A percentile compares a stretch with the other conserved stretches of the same genome.
Conservation (phyloP, 2,797 vertebrate genomes). For the Petrocephalus sullivani region DNA sequence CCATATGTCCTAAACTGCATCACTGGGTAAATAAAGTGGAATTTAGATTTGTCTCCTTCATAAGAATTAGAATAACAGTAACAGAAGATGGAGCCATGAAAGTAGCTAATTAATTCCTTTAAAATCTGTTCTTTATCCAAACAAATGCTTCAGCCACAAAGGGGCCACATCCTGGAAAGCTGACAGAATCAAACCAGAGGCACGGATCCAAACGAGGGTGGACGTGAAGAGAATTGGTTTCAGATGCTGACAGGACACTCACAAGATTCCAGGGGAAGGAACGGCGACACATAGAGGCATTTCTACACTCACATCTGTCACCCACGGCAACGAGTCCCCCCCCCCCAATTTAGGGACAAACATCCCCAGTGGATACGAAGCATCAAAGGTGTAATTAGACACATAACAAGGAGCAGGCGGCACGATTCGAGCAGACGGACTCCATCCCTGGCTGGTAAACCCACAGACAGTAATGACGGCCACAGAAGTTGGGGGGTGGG, state of each 20-base stretch:
- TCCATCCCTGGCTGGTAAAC: slow-evolving; percentile 27
- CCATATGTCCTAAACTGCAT: neutral
- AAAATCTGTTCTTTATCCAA: too few relatives aligned
- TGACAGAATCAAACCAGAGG: neutral
- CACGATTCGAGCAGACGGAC: slow-evolving; percentile 58
- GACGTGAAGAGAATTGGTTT: neutral
- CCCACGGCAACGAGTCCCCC: slow-evolving; percentile 19
- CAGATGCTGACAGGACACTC: neutral
- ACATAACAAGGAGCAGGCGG: slow-evolving; percentile 60
- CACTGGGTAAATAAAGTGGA: too few relatives aligned
- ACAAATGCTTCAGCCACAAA: too few relatives aligned
- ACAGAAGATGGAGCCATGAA: too few relatives aligned
- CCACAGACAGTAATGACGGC: slow-evolving; percentile 29
- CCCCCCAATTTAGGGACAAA: slow-evolving; percentile 44
- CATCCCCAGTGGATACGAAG: slow-evolving; percentile 59
- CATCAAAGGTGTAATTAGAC: slow-evolving; percentile 67
- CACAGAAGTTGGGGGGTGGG: neutral
- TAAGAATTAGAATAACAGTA: too few relatives aligned
- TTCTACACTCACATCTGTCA: neutral
- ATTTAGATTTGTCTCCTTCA: too few relatives aligned
- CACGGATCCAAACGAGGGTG: neutral
- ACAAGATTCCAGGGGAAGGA: neutral
- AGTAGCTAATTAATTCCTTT: too few relatives aligned
- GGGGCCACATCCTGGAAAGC: neutral
- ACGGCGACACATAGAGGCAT: neutral